These are phyloP conservation scores for Indri indri DNA, from an alignment of 2,113 vertebrate genomes.

Conservation along the genomic window DNA sequence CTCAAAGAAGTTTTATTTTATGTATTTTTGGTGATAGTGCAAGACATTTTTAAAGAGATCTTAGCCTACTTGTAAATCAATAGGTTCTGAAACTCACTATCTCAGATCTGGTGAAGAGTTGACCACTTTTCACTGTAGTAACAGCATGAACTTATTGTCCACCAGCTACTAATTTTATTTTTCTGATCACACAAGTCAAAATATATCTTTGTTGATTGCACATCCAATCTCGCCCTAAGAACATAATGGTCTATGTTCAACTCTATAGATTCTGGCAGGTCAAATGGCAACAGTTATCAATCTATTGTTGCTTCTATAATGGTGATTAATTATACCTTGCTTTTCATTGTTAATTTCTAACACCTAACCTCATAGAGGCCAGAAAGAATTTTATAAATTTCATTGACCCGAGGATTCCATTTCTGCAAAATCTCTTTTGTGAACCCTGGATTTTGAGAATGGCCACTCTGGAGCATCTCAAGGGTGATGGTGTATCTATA, in stretches of 20 bases:
- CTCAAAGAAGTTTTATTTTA: not conserved
- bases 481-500: rapidly evolving
- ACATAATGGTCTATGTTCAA: not conserved
- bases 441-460: not conserved
- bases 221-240: not conserved
- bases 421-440: not conserved
- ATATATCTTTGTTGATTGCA: not conserved
- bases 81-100: not conserved
- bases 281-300: not conserved
- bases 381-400: not conserved
- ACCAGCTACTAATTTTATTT: not conserved
- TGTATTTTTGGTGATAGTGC: not conserved
- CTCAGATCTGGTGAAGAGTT: not conserved
- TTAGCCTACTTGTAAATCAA: not conserved
- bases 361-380: not conserved
- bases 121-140: not conserved
- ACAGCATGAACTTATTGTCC: not conserved
- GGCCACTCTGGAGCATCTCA: not conserved
- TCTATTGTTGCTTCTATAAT: not conserved
- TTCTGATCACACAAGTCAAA: not conserved
- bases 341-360: not conserved
- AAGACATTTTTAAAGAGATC: not conserved
- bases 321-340: not conserved
- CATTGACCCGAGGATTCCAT: not conserved
- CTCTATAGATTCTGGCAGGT: not conserved